These are phyloP conservation scores for Drosophila lacertosa DNA, from an alignment of 1,140 invertebrate species.

Conservation along the genomic window DNA sequence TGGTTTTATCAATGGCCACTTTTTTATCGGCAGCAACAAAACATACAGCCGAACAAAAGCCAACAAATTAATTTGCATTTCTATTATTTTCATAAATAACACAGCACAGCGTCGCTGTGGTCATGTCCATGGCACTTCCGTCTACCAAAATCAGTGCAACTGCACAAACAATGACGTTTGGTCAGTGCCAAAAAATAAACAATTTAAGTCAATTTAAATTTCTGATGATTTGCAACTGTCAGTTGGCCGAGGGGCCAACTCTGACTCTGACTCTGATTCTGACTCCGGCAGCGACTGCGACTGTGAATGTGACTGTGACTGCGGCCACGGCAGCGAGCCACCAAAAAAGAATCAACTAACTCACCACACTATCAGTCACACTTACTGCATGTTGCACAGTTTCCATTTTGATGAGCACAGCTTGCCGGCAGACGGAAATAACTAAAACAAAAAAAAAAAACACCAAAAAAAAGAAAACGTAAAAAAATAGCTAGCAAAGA, in stretches of 20 bases:
- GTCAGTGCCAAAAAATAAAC: conserved; percentile 61
- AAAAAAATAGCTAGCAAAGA: conserved; percentile 24
- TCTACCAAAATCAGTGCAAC: conserved; percentile 58
- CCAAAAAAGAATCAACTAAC: conserved; percentile 79
- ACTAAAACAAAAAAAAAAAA: conserved; percentile 42
- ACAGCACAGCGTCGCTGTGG: conserved; percentile 25
- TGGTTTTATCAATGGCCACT: conserved; percentile 65
- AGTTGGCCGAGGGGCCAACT: conserved; percentile 39
- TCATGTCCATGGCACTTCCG: conserved; percentile 37
- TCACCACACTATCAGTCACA: conserved; percentile 81
- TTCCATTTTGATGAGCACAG: conserved; percentile 81
- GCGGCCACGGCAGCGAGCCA: conserved; percentile 30
- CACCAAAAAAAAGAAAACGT: conserved; percentile 9
- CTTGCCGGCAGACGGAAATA: conserved; percentile 53
- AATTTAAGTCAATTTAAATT: conserved; percentile 83
- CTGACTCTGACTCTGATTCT: neutral
- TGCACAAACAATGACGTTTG: conserved; percentile 51
- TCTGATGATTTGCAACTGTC: conserved; percentile 81
- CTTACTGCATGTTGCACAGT: conserved; percentile 78
- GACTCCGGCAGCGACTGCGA: neutral
- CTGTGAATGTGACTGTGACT: neutral
- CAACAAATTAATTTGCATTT: conserved; percentile 76
- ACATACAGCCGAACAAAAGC: conserved; percentile 23
- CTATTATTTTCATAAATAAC: conserved; percentile 82
- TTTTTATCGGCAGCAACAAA: conserved; percentile 46